Evolutionary conservation across 2,888 invertebrate species (phyloP).

Genomic region (Eupithecia abbreviata): DNA sequence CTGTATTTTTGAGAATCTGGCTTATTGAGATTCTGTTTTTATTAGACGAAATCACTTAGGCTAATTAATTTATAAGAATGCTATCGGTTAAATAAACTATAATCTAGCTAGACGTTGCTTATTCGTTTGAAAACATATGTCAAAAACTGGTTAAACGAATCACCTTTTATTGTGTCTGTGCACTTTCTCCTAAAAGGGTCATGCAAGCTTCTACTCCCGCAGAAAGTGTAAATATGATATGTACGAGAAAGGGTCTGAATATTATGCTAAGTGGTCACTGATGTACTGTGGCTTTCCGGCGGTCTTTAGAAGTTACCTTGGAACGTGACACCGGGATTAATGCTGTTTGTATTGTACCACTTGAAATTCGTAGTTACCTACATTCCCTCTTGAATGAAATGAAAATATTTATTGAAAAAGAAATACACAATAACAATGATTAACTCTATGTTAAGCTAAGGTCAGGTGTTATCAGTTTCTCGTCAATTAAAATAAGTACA

Average conservation of each 20-base stretch:
- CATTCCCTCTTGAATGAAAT: neutral
- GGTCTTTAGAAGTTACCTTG: slow-evolving; percentile 4
- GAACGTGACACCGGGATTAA: slow-evolving; percentile 1
- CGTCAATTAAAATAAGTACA: no score
- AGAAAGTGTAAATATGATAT: slow-evolving; percentile 46
- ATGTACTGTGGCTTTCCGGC: slow-evolving; percentile 18
- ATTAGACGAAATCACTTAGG: no score
- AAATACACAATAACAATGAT: no score
- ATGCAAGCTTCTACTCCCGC: slow-evolving; percentile 23
- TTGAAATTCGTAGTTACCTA: neutral
- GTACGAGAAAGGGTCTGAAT: slow-evolving; percentile 51
- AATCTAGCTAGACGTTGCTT: neutral
- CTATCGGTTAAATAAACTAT: neutral
- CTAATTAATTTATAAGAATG: no score
- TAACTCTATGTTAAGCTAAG: no score
- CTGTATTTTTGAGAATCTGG: no score
- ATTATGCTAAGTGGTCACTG: slow-evolving; percentile 39
- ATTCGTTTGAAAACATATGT: neutral
- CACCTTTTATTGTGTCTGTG: neutral
- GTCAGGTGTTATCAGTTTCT: no score
- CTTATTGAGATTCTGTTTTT: no score
- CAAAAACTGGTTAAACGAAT: slow-evolving; percentile 3
- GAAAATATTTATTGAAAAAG: no score
- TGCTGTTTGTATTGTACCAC: neutral
- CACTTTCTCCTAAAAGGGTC: slow-evolving; percentile 10